Base-by-base conservation (phyloP, 2,888 invertebrate species). In the Xylophagus ater region DNA sequence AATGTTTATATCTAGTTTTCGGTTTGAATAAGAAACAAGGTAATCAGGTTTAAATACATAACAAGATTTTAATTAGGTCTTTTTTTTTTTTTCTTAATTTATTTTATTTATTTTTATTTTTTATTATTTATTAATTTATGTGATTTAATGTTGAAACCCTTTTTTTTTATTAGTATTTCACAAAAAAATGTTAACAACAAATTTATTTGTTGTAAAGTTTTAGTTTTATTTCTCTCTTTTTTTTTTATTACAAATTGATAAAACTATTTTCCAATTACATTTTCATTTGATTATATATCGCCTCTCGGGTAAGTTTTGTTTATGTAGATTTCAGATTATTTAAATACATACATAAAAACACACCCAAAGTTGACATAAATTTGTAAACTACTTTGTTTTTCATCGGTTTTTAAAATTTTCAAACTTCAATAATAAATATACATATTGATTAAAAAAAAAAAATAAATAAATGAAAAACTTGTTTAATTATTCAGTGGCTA, bases 401-500 rank as follows among this genome's bases (percentile, higher is more conserved):
- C 33, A 20, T 34, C 37, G n/a, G 15, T 37, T 37, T 30, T 8
- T 10, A 19, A 20, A 23, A 35, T 37, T 29, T 10, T n/a, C 4
- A 32, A 34, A 21, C 25, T 34, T 25, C 34, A 15, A 25, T 34
- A 34, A 37, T 37, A 29, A 37, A 34, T 34, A 35, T 35, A 40
- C 36, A 43, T 36, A 40, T 37, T 43, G 30, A 40, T 40, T 26
- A 43, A 40, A 28, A 36, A 25, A n/a, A n/a, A n/a, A n/a, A n/a
- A n/a, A n/a, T n/a, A n/a, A n/a, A n/a, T n/a, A n/a, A n/a, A n/a
- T n/a, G n/a, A 34, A 43, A 37, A 43, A 43, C 43, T 43, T 28
- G 43, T 43, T 42, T 43, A 34, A 37, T 40, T 37, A 40, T 33
- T 40, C 25, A 37, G 23, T 33, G 26, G 43, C 36, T 37, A 34